Base-by-base conservation (phyloP, 2,888 invertebrate species). In the Chalcis sispes region DNA sequence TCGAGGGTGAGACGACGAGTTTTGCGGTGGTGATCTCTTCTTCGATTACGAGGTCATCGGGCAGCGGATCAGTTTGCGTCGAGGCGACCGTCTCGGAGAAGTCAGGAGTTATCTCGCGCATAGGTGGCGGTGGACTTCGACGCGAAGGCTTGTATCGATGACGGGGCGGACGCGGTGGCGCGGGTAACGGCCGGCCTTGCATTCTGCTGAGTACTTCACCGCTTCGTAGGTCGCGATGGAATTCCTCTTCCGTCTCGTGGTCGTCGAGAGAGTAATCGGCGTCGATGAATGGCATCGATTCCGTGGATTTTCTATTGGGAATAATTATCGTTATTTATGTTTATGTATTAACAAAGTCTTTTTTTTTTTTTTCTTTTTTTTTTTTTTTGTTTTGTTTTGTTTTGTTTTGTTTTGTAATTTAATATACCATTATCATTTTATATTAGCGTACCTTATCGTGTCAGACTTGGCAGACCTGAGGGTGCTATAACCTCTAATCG, bases 161-260 rank as follows among this genome's bases (percentile, higher is more conserved):
- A 78, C 96, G 91, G 0, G 95, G 95, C 46, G 96, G 96, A 74
- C 96, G 90, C 1, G 96, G 96, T 0, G 96, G 96, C 3, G 96
- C 93, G 1, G 96, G 96, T 79, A 96, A 88, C 0, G 96, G 96
- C 79, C 96, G 91, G 81, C 94, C 93, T 89, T 95, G 95, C 93
- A 96, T 96, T 90, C 94, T 95, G 83, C 92, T 94, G 1, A 96
- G 91, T 54, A 95, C 91, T 77, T 93, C 94, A 8, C 94, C 95
- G 23, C 95, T 94, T 78, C 94, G 92, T 59, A 95, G 89, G 83
- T 93, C 91, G 82, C 92, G 92, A 62, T 91, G 91, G 29, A 78
- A 78, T 13, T 80, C 79, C 20, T 77, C 76, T 0, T 65, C 69
- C n/a, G 79, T 77, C 20, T 75, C 75, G n/a, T n/a, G n/a, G 0